phyloP scores from a whole-genome alignment of 2,113 vertebrate species.

The Meles meles region DNA sequence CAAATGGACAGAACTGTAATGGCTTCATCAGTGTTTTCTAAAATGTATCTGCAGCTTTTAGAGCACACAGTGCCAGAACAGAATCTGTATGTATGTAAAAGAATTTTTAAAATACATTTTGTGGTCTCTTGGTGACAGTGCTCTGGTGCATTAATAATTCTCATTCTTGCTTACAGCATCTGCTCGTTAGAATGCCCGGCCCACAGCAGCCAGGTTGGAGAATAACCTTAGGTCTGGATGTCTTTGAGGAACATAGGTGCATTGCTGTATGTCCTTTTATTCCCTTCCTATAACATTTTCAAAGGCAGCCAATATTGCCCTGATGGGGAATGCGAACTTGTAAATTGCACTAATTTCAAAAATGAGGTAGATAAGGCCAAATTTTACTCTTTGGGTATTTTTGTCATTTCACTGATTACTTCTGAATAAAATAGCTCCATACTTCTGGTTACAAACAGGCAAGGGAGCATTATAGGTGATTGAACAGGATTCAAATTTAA shows the following conservation, averaged over 20 bases:
- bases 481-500: slow-evolving; percentile 35
- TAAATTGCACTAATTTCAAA: slow-evolving; percentile 25
- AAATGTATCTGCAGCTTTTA: slow-evolving; percentile 78
- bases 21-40: slow-evolving; percentile 85
- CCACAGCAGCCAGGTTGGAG: slow-evolving; percentile 7
- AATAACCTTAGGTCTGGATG: not conserved
- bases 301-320: slow-evolving; percentile 49
- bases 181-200: slow-evolving; percentile 59
- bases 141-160: slow-evolving; percentile 75
- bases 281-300: slow-evolving; percentile 2
- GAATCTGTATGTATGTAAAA: slow-evolving; percentile 75
- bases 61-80: slow-evolving; percentile 57
- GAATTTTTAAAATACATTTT: slow-evolving; percentile 77
- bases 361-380: slow-evolving; percentile 29
- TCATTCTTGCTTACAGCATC: slow-evolving; percentile 58
- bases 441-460: slow-evolving; percentile 33
- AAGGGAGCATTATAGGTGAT: not conserved
- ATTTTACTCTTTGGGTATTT: slow-evolving; percentile 40
- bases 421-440: slow-evolving; percentile 50
- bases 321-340: not conserved
- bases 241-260: slow-evolving; percentile 52
- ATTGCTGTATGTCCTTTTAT: not conserved
- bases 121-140: slow-evolving; percentile 56
- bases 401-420: slow-evolving; percentile 47
- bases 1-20: slow-evolving; percentile 85